Percentiles rank a stretch among this genome's conserved stretches.
Conservation (phyloP, 2,888 invertebrate species). For the Ophion ellenae region DNA sequence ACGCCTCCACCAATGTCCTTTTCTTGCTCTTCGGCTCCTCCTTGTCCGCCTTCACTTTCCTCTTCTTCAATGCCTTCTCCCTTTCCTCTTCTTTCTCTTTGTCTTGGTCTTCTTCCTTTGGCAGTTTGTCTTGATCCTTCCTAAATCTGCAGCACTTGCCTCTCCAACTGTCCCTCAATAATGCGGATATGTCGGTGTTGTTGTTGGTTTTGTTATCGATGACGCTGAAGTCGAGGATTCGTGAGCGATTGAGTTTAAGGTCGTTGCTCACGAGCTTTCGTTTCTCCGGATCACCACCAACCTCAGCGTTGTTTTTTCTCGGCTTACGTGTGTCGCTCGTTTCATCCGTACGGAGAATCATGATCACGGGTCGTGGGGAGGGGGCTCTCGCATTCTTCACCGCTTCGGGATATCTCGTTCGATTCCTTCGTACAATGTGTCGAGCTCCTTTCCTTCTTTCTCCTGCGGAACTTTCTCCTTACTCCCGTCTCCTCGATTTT, state of each 20-base stretch:
- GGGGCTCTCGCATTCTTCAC: conserved; percentile 79
- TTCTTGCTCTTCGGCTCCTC: conserved; percentile 56
- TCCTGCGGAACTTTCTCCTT: background rate
- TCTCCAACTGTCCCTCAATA: conserved; percentile 19
- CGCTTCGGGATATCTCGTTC: conserved; percentile 35
- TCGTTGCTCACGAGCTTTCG: conserved; percentile 48
- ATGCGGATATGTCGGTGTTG: background rate
- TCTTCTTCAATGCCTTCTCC: conserved; percentile 29
- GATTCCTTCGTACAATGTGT: conserved; percentile 24
- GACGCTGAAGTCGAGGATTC: background rate
- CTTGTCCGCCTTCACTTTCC: conserved; percentile 55
- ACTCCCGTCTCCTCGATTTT: background rate
- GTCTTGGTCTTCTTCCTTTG: background rate
- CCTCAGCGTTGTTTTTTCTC: conserved; percentile 71
- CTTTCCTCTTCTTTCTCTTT: background rate
- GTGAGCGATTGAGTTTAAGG: conserved; percentile 9
- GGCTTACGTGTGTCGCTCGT: conserved; percentile 78
- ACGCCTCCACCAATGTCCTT: conserved; percentile 18
- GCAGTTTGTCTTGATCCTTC: background rate
- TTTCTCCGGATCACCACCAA: conserved; percentile 42
- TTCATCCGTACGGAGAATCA: conserved; percentile 80
- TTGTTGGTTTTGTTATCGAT: background rate
- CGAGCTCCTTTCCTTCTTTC: background rate
- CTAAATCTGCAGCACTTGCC: background rate
- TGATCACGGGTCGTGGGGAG: conserved; percentile 79